Evolutionary conservation across 2,888 invertebrate genomes (phyloP), one percentile per base, ranked within the genome.

Genomic region (Phasia obesa): DNA sequence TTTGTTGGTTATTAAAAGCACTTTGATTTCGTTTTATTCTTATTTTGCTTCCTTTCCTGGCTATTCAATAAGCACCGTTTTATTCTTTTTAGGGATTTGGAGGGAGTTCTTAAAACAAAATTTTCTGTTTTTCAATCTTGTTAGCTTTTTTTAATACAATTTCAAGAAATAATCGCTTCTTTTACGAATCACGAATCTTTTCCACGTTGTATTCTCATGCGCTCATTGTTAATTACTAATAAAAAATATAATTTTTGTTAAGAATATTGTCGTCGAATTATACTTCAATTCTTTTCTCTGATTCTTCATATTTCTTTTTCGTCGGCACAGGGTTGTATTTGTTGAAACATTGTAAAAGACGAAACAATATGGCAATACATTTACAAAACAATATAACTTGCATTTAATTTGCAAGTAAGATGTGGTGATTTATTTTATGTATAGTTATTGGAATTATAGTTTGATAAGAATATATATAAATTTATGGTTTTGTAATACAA

Each of bases 121-220:
- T 49, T 62, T n/a, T n/a, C n/a, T n/a, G 53, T 65, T 59, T 60
- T 73, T 59, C 44, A 47, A 47, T 57, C 31, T 35, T 44, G 38
- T 23, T 35, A 55, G 19, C 25, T 70, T 59, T 69, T 35, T 47
- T 64, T 44, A 59, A 75, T 70, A 77, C 74, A 65, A 69, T 69
- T 64, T 78, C 27, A 53, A 60, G 77, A 77, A 80, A 71, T 71
- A 81, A 81, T 77, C 77, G 79, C 44, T 83, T 71, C 62, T 67
- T 49, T 67, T 67, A 59, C 53, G 57, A 71, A 67, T 71, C 71
- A 83, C 83, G 71, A 82, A 76, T 79, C 75, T 83, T 79, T 79
- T 83, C 75, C 76, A 83, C 70, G 83, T 83, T 83, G 83, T 83
- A 83, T 83, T 77, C 79, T 83, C 67, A 67, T 79, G 75, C 79